These are phyloP conservation scores for Leptocoma aspasia DNA, from an alignment of 2,113 vertebrate species.

Conservation along the genomic window DNA sequence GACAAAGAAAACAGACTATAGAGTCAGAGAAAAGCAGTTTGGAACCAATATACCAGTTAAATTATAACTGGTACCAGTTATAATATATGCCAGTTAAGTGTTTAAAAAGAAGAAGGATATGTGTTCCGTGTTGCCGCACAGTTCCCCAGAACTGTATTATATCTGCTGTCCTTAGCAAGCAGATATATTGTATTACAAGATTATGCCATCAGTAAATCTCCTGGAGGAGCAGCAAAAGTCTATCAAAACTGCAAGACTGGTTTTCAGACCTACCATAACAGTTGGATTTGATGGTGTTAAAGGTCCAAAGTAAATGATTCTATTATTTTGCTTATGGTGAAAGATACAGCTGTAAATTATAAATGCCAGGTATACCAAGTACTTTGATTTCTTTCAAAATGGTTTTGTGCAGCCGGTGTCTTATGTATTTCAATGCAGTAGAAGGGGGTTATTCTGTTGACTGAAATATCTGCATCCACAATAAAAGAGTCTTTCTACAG, in stretches of 20 bases:
- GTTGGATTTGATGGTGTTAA: neutral
- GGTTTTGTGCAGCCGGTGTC: neutral
- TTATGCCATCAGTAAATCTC: neutral
- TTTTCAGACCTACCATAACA: neutral
- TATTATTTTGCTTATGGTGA: neutral
- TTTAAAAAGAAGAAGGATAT: neutral
- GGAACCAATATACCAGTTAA: neutral
- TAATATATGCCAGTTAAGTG: neutral
- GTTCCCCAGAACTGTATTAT: neutral
- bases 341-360: neutral
- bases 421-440: neutral
- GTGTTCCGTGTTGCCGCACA: neutral
- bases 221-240: neutral
- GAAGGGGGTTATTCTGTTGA: neutral
- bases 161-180: neutral
- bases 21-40: neutral
- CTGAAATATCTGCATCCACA: neutral
- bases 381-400: neutral
- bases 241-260: neutral
- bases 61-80: neutral
- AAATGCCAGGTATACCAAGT: neutral
- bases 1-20: neutral
- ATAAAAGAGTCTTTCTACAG: neutral
- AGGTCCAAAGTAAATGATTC: neutral
- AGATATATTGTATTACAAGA: rapidly evolving